Conservation (phyloP, 2,797 vertebrate species). For the Mus caroli region DNA sequence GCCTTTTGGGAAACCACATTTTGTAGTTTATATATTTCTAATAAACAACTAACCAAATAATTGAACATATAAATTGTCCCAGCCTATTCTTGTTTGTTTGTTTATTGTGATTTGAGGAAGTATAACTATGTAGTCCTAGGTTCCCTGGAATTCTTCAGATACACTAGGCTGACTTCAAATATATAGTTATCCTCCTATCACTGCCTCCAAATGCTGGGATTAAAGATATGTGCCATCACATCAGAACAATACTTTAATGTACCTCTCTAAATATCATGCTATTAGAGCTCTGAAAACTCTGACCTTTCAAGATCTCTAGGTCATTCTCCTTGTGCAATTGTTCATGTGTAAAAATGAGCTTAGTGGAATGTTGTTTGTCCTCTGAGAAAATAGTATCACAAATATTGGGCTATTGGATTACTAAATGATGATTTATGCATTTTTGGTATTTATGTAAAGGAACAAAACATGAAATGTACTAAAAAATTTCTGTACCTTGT, state of each 20-base stretch:
- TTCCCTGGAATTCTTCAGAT: neutral
- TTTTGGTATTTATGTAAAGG: neutral
- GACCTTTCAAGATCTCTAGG: constrained; percentile 11
- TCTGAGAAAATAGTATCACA: neutral
- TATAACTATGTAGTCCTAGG: neutral
- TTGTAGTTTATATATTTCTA: constrained; percentile 41
- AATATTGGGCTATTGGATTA: neutral
- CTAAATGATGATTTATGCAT: constrained; percentile 39
- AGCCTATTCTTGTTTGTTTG: neutral
- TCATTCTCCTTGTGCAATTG: neutral
- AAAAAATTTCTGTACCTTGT: constrained; percentile 1
- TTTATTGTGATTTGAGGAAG: neutral
- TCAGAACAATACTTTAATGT: neutral
- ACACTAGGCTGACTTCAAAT: neutral
- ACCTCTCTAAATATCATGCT: neutral
- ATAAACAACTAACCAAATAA: neutral
- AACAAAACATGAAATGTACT: neutral
- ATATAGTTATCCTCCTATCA: no score
- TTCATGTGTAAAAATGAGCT: constrained; percentile 12
- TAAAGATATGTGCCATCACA: neutral
- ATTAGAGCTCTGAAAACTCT: constrained; percentile 24
- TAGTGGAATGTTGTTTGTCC: constrained; percentile 37
- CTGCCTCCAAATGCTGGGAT: neutral
- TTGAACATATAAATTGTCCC: constrained; percentile 22
- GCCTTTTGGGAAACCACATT: constrained; percentile 19